phyloP scores from a whole-genome alignment of 2,113 vertebrate species.

The Dipodomys stephensi region DNA sequence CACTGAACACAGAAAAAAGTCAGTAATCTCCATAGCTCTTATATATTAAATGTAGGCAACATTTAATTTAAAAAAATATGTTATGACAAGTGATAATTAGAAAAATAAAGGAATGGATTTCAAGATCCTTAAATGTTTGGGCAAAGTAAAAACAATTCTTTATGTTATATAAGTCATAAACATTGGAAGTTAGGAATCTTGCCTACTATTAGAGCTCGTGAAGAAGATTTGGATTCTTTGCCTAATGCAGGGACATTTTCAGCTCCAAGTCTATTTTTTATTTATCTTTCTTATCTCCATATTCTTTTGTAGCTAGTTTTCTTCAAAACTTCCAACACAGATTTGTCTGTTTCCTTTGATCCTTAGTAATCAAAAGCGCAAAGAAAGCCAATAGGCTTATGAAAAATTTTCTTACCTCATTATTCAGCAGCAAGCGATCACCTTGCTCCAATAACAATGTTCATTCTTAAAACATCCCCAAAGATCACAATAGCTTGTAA shows the following conservation, averaged over 20 bases:
- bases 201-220: not conserved
- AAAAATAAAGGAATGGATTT: not conserved
- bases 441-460: not conserved
- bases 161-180: not conserved
- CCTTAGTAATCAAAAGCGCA: not conserved
- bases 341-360: not conserved
- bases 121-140: not conserved
- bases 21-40: not conserved
- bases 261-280: not conserved
- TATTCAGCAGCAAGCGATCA: not conserved
- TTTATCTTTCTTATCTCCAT: not conserved
- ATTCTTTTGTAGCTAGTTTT: not conserved
- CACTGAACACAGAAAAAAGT: not conserved
- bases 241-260: not conserved
- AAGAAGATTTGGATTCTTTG: not conserved
- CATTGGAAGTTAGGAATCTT: not conserved
- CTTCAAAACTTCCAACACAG: not conserved
- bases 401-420: not conserved
- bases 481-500: not conserved
- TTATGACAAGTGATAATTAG: not conserved
- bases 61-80: not conserved
- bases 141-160: not conserved
- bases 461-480: not conserved
- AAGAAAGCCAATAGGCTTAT: not conserved
- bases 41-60: not conserved